Evolutionary conservation across 2,113 vertebrate species (phyloP), one percentile per base, ranked within the genome.

Genomic region (Poecilia latipinna): DNA sequence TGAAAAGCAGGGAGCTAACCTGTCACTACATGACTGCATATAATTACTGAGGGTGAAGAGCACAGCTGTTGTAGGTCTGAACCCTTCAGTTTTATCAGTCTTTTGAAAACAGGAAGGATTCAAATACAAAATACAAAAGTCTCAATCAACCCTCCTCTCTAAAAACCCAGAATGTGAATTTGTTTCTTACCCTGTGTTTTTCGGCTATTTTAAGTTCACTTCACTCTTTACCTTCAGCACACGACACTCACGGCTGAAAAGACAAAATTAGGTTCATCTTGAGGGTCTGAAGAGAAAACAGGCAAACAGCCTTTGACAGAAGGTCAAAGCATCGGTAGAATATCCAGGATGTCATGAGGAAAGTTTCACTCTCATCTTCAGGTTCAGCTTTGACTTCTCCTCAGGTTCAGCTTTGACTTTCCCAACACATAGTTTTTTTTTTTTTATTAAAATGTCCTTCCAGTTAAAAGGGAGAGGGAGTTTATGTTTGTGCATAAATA

Each of bases 241-340:
- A 80, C 82, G 79, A 79, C 84, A 82, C 74, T 73, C 17, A 37
- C 5, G 60, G 79, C 80, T 82, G 85, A 84, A 82, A 82, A 66
- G 79, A 84, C 79, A 74, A 65, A 90, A 72, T 82, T 67, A 76
- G 79, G 44, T 88, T 76, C 82, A 65, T 84, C 88, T 87, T 83
- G 78, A 72, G 83, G 83, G 78, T 24, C n/a, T 79, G 74, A 74
- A 78, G 61, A 74, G 74, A 69, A 51, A 70, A 76, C 33, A 65
- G 48, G 67, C 74, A 76, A 71, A 74, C 71, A 77, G 65, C 48
- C 68, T 85, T 73, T 75, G 71, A 85, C 63, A 29, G 78, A 85
- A 86, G 87, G 89, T 90, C 86, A 85, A 77, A 42, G 44, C 62
- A 0, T 78, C 77, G 83, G 67, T 37, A 42, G 70, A 68, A 82